Percentiles rank a stretch among this genome's conserved stretches.
Conservation (phyloP, 2,888 invertebrate genomes). For the Megamerina dolium region DNA sequence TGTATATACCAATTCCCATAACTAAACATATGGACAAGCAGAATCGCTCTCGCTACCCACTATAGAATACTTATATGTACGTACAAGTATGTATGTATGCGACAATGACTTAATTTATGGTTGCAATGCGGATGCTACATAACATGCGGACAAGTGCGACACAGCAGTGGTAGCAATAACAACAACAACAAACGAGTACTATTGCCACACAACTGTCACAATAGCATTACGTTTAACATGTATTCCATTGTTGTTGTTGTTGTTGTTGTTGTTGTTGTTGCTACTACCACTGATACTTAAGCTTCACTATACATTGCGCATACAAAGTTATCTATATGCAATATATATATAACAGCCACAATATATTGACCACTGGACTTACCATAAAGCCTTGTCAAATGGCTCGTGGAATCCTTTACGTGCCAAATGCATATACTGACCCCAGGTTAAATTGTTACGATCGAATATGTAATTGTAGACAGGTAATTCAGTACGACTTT, state of each 20-base stretch:
- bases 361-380: slow-evolving; percentile 31
- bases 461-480: slow-evolving; percentile 50
- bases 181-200: too few relatives aligned
- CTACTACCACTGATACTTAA: background rate
- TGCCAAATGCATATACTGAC: slow-evolving; percentile 48
- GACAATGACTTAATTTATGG: slow-evolving; percentile 15
- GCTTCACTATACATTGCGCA: too few relatives aligned
- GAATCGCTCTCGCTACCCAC: too few relatives aligned
- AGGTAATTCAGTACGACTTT: slow-evolving; percentile 47
- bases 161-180: too few relatives aligned
- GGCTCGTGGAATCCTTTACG: slow-evolving; percentile 48
- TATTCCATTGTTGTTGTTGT: background rate
- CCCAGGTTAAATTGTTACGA: slow-evolving; percentile 49
- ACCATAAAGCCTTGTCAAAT: slow-evolving; percentile 49
- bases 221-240: too few relatives aligned
- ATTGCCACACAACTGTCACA: too few relatives aligned
- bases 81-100: slow-evolving; percentile 2
- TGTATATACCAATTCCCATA: too few relatives aligned
- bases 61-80: background rate
- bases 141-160: too few relatives aligned
- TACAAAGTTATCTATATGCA: too few relatives aligned
- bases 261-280: slow-evolving; percentile 1
- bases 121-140: too few relatives aligned
- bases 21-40: too few relatives aligned
- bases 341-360: too few relatives aligned